Conservation (phyloP, 2,113 vertebrate species). For the Rana temporaria region DNA sequence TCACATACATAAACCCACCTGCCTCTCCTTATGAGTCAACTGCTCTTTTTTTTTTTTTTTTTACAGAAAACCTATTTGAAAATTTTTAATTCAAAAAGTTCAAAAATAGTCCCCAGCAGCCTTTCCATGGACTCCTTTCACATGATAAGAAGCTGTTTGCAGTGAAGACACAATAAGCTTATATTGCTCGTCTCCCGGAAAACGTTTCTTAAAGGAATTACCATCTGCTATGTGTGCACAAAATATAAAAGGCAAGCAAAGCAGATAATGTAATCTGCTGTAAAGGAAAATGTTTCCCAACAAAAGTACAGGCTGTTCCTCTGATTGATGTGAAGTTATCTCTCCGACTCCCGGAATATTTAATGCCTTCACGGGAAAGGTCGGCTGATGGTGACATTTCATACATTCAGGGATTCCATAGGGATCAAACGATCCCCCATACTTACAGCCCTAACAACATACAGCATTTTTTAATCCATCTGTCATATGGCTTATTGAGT, state of each 20-base stretch:
- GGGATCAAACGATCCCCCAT: conserved; percentile 43
- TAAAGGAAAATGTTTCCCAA: conserved; percentile 13
- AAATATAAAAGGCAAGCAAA: conserved; percentile 9
- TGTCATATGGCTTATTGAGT: conserved; percentile 19
- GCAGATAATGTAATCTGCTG: conserved; percentile 9
- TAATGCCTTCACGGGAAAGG: conserved; percentile 38
- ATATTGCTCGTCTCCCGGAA: neutral
- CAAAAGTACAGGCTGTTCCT: conserved; percentile 20
- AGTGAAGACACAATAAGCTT: neutral
- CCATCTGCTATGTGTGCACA: conserved; percentile 4
- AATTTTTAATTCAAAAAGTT: neutral
- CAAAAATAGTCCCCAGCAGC: neutral
- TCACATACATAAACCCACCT: no score
- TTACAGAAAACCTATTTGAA: no score
- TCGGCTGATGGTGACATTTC: conserved; percentile 42
- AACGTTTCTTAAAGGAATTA: conserved; percentile 31
- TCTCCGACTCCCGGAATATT: conserved; percentile 24
- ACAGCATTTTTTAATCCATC: conserved; percentile 42
- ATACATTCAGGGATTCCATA: conserved; percentile 19
- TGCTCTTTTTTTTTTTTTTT: no score
- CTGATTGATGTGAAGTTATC: conserved; percentile 55
- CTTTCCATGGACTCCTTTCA: neutral
- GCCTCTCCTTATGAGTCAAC: no score
- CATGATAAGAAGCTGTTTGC: neutral
- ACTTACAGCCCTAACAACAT: conserved; percentile 24